These are phyloP conservation scores for Paraescarpia echinospica DNA, from an alignment of 1,140 invertebrate species.

Conservation along the genomic window DNA sequence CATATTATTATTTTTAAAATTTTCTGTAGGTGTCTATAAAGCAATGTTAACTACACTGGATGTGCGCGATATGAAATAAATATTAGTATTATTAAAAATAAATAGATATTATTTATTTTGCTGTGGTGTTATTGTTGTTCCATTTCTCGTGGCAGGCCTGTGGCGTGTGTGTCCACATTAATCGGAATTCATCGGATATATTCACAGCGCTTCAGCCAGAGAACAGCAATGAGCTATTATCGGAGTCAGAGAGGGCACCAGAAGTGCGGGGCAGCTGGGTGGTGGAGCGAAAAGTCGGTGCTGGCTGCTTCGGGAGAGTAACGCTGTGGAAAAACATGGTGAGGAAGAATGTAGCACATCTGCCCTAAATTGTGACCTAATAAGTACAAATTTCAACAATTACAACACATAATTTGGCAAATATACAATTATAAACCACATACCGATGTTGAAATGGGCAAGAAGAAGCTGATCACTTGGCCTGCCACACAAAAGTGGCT, in stretches of 20 bases:
- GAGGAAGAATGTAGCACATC: not conserved
- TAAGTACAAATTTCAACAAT: no score
- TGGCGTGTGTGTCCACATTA: not conserved
- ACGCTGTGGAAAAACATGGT: slow-evolving; percentile 14
- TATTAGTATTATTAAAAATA: no score
- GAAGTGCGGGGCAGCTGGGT: not conserved
- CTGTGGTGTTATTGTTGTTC: not conserved
- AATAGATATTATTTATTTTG: not conserved
- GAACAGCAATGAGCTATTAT: not conserved
- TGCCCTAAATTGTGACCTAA: not conserved
- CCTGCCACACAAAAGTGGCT: no score
- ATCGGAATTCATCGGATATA: not conserved
- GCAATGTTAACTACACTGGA: no score
- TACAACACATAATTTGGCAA: no score
- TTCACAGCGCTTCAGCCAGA: not conserved
- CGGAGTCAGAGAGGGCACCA: not conserved
- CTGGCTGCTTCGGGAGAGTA: not conserved
- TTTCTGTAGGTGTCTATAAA: no score
- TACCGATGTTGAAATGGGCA: no score
- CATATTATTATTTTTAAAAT: no score
- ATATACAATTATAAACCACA: no score
- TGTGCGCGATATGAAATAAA: no score
- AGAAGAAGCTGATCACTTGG: no score
- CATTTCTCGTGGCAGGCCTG: not conserved
- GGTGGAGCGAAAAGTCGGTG: not conserved